Conservation (phyloP, 2,888 invertebrate genomes). For the Allolobophora icterica region DNA sequence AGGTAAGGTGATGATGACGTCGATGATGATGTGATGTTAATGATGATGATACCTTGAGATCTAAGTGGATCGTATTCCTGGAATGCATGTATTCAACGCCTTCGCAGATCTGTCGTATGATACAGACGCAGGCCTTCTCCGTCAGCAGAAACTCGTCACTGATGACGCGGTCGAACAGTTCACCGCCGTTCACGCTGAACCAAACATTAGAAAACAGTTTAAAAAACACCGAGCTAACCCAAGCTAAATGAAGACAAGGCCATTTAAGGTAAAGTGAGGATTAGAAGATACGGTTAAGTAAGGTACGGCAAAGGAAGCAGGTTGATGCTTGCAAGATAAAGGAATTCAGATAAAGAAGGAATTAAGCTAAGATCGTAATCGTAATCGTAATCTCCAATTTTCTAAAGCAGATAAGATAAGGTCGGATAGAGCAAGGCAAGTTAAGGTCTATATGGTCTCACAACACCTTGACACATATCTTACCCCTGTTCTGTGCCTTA, state of each 20-base stretch:
- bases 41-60: constrained; percentile 81
- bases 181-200: constrained; percentile 92
- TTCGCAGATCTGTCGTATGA: constrained; percentile 97
- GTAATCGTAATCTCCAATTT: too few relatives aligned
- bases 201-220: neutral
- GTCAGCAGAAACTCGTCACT: constrained; percentile 97
- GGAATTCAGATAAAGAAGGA: too few relatives aligned
- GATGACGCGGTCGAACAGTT: constrained; percentile 96
- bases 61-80: constrained; percentile 92
- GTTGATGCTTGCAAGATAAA: too few relatives aligned
- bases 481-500: neutral
- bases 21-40: neutral
- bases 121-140: constrained; percentile 92
- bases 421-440: too few relatives aligned
- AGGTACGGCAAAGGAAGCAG: too few relatives aligned
- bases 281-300: too few relatives aligned
- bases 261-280: neutral
- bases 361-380: too few relatives aligned
- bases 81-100: constrained; percentile 96
- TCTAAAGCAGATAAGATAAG: too few relatives aligned
- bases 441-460: too few relatives aligned
- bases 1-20: too few relatives aligned
- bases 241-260: neutral
- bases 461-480: too few relatives aligned
- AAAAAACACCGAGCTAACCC: neutral